These are phyloP conservation scores for Bambusicola thoracicus DNA, from an alignment of 2,113 vertebrate species.

Conservation along the genomic window DNA sequence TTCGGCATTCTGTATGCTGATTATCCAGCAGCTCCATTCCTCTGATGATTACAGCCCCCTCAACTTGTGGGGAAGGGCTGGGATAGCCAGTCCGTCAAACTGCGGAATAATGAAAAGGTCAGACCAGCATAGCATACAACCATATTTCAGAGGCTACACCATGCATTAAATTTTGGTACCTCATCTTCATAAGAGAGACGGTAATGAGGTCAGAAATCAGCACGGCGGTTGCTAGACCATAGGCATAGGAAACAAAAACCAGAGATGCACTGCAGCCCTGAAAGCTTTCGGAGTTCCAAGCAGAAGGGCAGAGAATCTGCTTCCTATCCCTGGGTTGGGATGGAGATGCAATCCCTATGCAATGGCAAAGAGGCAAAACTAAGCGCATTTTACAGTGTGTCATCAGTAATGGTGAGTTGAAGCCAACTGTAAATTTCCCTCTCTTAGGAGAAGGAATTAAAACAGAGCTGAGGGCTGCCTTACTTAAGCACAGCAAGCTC, in stretches of 20 bases:
- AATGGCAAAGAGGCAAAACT: not conserved
- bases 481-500: not conserved
- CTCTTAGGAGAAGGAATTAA: not conserved
- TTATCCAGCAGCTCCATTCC: constrained; percentile 16
- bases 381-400: not conserved
- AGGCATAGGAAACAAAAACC: not conserved
- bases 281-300: not conserved
- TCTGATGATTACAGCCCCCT: not conserved
- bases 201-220: constrained; percentile 10
- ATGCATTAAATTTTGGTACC: constrained; percentile 10
- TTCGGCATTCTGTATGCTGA: constrained; percentile 5
- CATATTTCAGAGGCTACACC: constrained; percentile 1
- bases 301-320: not conserved
- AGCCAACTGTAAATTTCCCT: not conserved
- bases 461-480: not conserved
- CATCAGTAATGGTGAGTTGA: not conserved
- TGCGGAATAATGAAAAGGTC: constrained; percentile 59
- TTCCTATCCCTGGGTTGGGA: not conserved
- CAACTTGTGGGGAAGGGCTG: not conserved
- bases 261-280: not conserved
- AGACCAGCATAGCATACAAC: not conserved
- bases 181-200: not conserved
- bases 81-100: constrained; percentile 23
- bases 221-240: not conserved
- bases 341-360: not conserved